phyloP scores from a whole-genome alignment of 2,113 vertebrate species.

The Malurus alboscapulatus region DNA sequence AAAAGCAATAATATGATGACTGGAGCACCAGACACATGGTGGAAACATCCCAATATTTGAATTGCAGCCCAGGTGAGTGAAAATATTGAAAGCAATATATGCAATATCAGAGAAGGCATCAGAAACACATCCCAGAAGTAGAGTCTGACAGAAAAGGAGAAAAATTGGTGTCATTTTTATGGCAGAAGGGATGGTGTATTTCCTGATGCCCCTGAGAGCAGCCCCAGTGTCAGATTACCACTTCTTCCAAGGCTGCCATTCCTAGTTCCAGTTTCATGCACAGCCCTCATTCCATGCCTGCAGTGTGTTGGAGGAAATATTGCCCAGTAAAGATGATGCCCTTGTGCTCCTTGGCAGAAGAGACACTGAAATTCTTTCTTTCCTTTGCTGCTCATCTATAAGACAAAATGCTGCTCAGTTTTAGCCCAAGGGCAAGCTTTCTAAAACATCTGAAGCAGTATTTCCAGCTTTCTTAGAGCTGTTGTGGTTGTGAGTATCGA shows the following conservation, averaged over 20 bases:
- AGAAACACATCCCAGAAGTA: neutral
- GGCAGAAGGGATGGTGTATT: neutral
- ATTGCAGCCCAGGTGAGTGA: neutral
- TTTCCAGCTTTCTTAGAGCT: neutral
- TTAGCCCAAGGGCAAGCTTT: neutral
- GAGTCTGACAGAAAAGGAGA: neutral
- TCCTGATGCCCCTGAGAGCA: neutral
- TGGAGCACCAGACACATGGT: neutral
- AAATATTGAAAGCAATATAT: neutral
- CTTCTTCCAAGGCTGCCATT: rapidly evolving
- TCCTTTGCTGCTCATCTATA: neutral
- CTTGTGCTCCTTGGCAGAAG: neutral
- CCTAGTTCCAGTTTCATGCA: neutral
- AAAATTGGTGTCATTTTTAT: neutral
- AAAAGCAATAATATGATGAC: neutral
- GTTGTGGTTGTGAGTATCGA: neutral
- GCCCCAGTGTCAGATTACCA: too few species aligned
- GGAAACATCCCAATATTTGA: neutral
- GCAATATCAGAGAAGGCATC: neutral
- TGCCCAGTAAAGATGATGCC: neutral
- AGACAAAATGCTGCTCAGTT: neutral
- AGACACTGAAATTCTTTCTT: neutral
- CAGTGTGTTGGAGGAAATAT: neutral
- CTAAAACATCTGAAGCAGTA: neutral
- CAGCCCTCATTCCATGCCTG: neutral